These are phyloP conservation scores for Henicopernis longicauda DNA, from an alignment of 2,113 vertebrate genomes.

Conservation along the genomic window DNA sequence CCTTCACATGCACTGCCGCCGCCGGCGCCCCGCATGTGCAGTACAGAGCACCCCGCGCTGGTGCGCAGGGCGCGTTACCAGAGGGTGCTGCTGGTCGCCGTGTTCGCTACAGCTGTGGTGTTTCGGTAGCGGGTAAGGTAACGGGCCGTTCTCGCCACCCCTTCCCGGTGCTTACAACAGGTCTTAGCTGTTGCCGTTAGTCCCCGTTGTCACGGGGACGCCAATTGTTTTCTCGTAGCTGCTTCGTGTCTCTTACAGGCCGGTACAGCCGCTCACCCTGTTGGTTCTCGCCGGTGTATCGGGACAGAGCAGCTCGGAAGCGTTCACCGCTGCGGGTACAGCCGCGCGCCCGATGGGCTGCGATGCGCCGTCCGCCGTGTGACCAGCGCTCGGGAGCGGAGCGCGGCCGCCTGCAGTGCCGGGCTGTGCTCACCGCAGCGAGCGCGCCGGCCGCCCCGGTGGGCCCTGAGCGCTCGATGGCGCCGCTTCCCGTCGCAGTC, in stretches of 20 bases:
- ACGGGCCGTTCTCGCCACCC: too few relatives aligned
- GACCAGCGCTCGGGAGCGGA: too few relatives aligned
- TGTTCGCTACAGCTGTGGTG: too few relatives aligned
- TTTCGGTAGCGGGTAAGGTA: neutral
- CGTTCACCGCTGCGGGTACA: neutral
- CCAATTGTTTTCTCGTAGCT: neutral
- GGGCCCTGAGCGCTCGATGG: too few relatives aligned
- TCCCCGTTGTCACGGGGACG: neutral
- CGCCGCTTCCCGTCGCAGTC: too few relatives aligned
- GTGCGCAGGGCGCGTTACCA: accelerated
- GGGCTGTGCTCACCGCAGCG: too few relatives aligned
- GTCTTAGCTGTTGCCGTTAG: neutral
- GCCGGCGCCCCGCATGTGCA: neutral
- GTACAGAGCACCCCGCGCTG: neutral
- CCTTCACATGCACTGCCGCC: neutral
- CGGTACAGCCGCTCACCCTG: neutral
- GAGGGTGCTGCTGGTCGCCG: neutral
- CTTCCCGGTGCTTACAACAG: too few relatives aligned
- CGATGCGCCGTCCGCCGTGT: too few relatives aligned
- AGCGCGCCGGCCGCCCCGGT: too few relatives aligned
- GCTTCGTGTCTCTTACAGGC: neutral
- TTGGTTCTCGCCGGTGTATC: neutral
- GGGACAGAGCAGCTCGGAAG: neutral
- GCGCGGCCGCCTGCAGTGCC: too few relatives aligned
- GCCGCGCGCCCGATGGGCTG: neutral